Conservation (phyloP, 1,140 invertebrate genomes). For the Temnothorax longispinosus region DNA sequence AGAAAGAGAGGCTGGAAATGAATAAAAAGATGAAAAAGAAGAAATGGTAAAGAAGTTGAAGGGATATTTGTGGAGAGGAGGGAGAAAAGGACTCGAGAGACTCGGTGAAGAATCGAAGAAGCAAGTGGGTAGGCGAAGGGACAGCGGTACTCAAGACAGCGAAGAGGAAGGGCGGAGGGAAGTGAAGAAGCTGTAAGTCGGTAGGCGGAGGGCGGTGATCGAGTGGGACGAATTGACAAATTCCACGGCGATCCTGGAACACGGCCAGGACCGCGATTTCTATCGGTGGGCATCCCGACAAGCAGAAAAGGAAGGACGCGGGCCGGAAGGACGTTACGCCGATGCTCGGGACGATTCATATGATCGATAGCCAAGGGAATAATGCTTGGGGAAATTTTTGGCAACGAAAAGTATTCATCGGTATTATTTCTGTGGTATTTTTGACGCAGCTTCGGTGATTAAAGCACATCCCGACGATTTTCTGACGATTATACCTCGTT, state of each 20-base stretch:
- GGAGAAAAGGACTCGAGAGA: conserved; percentile 24
- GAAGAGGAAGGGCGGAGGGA: conserved; percentile 26
- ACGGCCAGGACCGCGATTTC: conserved; percentile 73
- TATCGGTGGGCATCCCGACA: conserved; percentile 47
- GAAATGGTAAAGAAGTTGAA: conserved; percentile 13
- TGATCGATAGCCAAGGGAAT: conserved; percentile 60
- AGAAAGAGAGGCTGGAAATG: conserved; percentile 52
- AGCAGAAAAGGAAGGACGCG: conserved; percentile 35
- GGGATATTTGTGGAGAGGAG: neutral
- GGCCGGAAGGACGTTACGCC: conserved; percentile 40
- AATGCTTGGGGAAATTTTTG: neutral
- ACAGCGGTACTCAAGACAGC: conserved; percentile 11
- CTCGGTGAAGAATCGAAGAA: conserved; percentile 33
- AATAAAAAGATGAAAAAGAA: conserved; percentile 49
- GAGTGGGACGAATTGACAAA: conserved; percentile 77
- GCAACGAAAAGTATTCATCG: conserved; percentile 5
- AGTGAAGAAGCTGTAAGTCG: conserved; percentile 58
- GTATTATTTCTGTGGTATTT: conserved; percentile 16
- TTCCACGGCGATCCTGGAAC: conserved; percentile 78
- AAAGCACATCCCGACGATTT: neutral
- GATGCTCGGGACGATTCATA: conserved; percentile 35
- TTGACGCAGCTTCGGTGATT: neutral
- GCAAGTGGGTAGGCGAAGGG: conserved; percentile 20
- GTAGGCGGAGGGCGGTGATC: conserved; percentile 22
- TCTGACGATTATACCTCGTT: neutral